Base-by-base conservation (phyloP, 2,797 vertebrate species). In the Lepus townsendii region DNA sequence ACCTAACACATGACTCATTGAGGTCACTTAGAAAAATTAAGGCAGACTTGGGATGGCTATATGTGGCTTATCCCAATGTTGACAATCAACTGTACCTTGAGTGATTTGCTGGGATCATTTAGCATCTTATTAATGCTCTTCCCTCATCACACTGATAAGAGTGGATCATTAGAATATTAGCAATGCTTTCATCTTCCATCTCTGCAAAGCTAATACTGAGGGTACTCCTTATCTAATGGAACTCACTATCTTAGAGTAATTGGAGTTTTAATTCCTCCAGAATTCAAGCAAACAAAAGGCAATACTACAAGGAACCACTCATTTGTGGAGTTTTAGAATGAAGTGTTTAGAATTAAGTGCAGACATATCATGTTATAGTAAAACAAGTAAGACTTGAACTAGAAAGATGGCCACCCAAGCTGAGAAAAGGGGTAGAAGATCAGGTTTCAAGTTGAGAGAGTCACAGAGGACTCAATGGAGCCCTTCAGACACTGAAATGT, bases 121-220 rank as follows among this genome's bases (percentile, higher is more conserved):
- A 84, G 24, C 5, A 35, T 88, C 93, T 95, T 94, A 69, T 60
- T 16, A 95, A 50, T 79, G 91, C 52, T 78, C 2, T 78, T n/a
- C 0, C 2, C 68, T 90, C 92, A 9, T 47, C 50, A 12, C 54
- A 9, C 30, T 27, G 78, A 5, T 2, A 11, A 72, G 2, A 93
- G 7, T 71, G 90, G 54, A 57, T 94, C 66, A 19, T 83, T 69
- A 69, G 20, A 72, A 26, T 78, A 17, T 93, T 88, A 92, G 94
- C 79, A 93, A 30, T 91, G 32, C 3, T 16, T 11, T 65, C 63
- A 78, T 73, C 42, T 79, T 91, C 35, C 38, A 73, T 69, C 50
- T 88, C 42, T 80, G 38, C 50, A 91, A 68, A 63, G 78, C 32
- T 82, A 84, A n/a, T 35, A 65, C 62, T 77, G 52, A 93, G 87